Evolutionary conservation across 2,113 vertebrate genomes (phyloP).

Genomic region (Brachyhypopomus gauderio): DNA sequence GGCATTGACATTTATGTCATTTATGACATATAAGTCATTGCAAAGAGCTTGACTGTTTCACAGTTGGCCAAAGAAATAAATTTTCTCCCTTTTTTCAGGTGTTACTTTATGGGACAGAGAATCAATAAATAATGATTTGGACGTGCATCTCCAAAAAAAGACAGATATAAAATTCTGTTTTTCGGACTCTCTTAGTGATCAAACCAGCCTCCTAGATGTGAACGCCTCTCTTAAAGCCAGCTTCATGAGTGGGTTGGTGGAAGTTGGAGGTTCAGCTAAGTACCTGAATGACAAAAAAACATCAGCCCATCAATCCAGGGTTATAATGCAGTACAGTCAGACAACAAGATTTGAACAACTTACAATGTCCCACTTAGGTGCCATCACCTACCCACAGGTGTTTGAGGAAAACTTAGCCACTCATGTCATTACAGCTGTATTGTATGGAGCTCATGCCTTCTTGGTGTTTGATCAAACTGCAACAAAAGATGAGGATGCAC

Average conservation of each 20-base stretch:
- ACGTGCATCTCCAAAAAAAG: background rate
- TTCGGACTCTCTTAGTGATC: conserved; percentile 14
- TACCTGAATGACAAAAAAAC: conserved; percentile 58
- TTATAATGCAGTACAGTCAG: conserved; percentile 58
- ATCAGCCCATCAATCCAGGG: conserved; percentile 56
- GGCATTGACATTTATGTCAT: too few species aligned
- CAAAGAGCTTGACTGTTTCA: too few species aligned
- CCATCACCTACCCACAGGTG: conserved; percentile 51
- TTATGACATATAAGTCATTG: too few species aligned
- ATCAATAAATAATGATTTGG: conserved; percentile 18
- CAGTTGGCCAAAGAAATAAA: background rate
- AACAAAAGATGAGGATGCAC: conserved; percentile 35
- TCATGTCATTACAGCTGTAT: conserved; percentile 40
- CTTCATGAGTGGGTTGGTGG: conserved; percentile 55
- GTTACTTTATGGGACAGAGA: conserved; percentile 61
- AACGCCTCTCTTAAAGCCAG: conserved; percentile 60
- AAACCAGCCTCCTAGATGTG: conserved; percentile 16
- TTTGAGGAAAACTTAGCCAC: conserved; percentile 38
- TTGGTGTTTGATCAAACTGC: conserved; percentile 34
- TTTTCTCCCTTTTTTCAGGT: conserved; percentile 41
- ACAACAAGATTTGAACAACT: conserved; percentile 61
- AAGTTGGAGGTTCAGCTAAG: conserved; percentile 63
- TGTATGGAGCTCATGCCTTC: conserved; percentile 31
- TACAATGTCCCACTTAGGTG: conserved; percentile 61
- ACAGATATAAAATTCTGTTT: conserved; percentile 8